Percentiles rank a stretch among this genome's conserved stretches.
phyloP scores from a whole-genome alignment of 2,888 invertebrate species.

The Synanthedon tipuliformis region DNA sequence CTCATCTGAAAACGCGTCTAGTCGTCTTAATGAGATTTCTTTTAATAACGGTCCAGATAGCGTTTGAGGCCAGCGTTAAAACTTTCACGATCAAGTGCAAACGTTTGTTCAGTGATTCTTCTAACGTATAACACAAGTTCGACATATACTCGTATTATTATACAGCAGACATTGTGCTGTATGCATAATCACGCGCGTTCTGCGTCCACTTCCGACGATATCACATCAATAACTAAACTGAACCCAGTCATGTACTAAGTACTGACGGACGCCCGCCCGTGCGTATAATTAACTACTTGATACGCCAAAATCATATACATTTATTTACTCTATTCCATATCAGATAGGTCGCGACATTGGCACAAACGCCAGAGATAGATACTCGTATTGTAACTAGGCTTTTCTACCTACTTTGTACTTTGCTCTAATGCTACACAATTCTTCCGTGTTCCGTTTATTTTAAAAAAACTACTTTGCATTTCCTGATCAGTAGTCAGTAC shows the following conservation, averaged over 20 bases:
- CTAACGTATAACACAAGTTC: slow-evolving; percentile 41
- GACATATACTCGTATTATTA: slow-evolving; percentile 17
- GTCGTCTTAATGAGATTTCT: slow-evolving; percentile 31
- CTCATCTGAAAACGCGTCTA: too few species aligned
- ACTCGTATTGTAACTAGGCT: too few species aligned
- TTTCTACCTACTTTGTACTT: too few species aligned
- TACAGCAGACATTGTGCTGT: slow-evolving; percentile 7
- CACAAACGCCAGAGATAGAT: not conserved
- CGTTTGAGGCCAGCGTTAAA: slow-evolving; percentile 57
- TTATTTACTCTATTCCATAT: not conserved
- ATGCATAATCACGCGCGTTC: slow-evolving; percentile 20
- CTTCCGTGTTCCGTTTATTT: too few species aligned
- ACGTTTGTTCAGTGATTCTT: slow-evolving; percentile 38
- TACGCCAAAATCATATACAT: slow-evolving; percentile 16
- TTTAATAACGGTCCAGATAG: slow-evolving; percentile 51
- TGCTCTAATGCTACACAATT: too few species aligned
- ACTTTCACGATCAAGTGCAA: slow-evolving; percentile 66
- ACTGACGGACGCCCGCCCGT: slow-evolving; percentile 3
- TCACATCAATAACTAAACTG: slow-evolving; percentile 43
- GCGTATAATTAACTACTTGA: slow-evolving; percentile 10
- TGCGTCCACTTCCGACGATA: slow-evolving; percentile 51
- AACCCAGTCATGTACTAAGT: not conserved
- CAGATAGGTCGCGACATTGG: not conserved
- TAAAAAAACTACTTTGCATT: too few species aligned
- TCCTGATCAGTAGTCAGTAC: too few species aligned